Evolutionary conservation across 2,113 vertebrate species (phyloP).

Genomic region (Petrocephalus zakoni): DNA sequence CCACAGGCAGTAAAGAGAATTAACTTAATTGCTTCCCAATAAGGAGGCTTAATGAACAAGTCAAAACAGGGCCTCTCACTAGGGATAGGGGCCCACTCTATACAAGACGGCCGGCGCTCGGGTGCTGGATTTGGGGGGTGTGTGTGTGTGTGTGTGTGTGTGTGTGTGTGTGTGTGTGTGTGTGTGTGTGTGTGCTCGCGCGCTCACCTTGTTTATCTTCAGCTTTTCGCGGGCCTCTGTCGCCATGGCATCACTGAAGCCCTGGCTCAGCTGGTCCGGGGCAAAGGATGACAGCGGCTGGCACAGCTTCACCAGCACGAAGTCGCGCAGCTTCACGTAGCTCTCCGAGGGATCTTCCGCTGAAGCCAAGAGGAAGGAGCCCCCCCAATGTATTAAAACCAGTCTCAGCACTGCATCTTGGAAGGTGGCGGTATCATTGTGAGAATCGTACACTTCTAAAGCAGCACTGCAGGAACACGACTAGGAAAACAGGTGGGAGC

Average conservation of each 20-base stretch:
- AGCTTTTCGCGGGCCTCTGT: conserved; percentile 81
- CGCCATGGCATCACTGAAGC: conserved; percentile 87
- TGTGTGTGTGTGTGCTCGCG: not conserved
- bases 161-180: not conserved
- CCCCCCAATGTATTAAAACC: not conserved
- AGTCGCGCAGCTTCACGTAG: conserved; percentile 93
- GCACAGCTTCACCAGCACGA: conserved; percentile 88
- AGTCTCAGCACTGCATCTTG: not conserved
- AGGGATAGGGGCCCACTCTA: not conserved
- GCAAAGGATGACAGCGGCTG: conserved; percentile 80
- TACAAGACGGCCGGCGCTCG: not conserved
- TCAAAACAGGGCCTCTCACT: not conserved
- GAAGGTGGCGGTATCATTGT: not conserved
- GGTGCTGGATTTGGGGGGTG: too few species aligned
- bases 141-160: not conserved
- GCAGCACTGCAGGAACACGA: not conserved
- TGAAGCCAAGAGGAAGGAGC: conserved; percentile 27
- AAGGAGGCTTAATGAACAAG: not conserved
- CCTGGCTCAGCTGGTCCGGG: conserved; percentile 75
- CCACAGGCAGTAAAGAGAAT: conserved; percentile 12
- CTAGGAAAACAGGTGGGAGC: not conserved
- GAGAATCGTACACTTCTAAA: not conserved
- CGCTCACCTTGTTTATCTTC: conserved; percentile 94
- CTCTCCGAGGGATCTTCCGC: conserved; percentile 97
- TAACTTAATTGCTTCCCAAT: not conserved